Conservation (phyloP, 2,888 invertebrate genomes). For the Criorhina ranunculi region DNA sequence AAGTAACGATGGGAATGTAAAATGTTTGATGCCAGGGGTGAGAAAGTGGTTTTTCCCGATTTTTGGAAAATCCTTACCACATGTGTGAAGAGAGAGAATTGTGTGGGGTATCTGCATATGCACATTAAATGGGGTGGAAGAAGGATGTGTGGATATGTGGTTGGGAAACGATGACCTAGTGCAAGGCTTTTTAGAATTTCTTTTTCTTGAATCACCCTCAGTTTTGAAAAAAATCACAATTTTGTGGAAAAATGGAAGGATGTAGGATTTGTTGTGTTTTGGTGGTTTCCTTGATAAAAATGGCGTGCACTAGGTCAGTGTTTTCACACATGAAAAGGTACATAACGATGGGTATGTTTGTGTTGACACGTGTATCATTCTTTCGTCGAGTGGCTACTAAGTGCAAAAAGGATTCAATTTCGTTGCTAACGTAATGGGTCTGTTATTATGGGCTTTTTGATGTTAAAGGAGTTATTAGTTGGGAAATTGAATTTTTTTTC, state of each 20-base stretch:
- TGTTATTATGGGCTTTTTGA: slow-evolving; percentile 72
- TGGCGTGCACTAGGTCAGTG: slow-evolving; percentile 55
- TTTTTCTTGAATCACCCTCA: slow-evolving; percentile 1
- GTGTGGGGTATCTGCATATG: slow-evolving; percentile 64
- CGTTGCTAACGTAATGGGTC: slow-evolving; percentile 56
- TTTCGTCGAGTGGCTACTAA: slow-evolving; percentile 44
- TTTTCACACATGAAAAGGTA: slow-evolving; percentile 8
- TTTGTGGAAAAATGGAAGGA: slow-evolving; percentile 27
- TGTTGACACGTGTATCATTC: slow-evolving; percentile 46
- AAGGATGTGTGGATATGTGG: slow-evolving; percentile 22
- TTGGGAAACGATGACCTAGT: slow-evolving; percentile 58
- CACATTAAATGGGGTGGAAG: slow-evolving; percentile 64
- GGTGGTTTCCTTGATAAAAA: slow-evolving; percentile 9
- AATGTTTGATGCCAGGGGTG: slow-evolving; percentile 29
- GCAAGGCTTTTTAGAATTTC: slow-evolving; percentile 49
- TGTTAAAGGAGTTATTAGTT: slow-evolving; percentile 72
- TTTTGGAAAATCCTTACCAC: slow-evolving; percentile 62
- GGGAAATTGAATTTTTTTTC: slow-evolving; percentile 53
- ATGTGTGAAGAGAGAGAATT: slow-evolving; percentile 37
- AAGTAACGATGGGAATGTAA: slow-evolving; percentile 52
- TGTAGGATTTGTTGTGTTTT: slow-evolving; percentile 5
- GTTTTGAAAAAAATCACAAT: slow-evolving; percentile 40
- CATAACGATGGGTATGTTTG: slow-evolving; percentile 1
- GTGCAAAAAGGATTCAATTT: slow-evolving; percentile 73
- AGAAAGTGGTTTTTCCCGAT: slow-evolving; percentile 41